A percentile compares a stretch with the other conserved stretches of the same genome.
Conservation (phyloP, 64 coral and sea anemone genomes). For the Dendronephthya gigantea region DNA sequence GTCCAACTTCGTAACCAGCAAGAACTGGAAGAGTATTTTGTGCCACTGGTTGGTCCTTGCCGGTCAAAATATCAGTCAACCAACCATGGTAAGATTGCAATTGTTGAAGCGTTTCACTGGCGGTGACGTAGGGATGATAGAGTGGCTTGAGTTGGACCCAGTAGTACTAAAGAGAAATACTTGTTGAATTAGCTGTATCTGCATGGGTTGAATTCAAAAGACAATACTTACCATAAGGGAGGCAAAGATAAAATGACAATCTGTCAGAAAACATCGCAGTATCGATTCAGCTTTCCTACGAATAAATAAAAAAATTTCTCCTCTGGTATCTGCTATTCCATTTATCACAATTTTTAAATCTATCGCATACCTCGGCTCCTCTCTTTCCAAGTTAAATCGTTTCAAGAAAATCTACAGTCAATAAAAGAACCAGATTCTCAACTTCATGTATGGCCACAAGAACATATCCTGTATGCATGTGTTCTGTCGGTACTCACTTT, state of each 20-base stretch:
- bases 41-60: background rate
- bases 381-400: too few species aligned
- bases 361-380: too few species aligned
- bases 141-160: background rate
- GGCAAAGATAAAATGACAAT: background rate
- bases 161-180: background rate
- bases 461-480: background rate
- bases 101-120: background rate
- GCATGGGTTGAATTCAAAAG: background rate
- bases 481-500: background rate
- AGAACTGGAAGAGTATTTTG: background rate
- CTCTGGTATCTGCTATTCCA: too few species aligned
- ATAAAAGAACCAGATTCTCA: too few species aligned
- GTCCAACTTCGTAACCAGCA: background rate
- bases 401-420: too few species aligned
- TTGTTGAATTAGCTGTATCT: too few species aligned
- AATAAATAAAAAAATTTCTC: background rate
- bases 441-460: too few species aligned
- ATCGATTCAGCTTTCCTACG: background rate
- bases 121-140: background rate
- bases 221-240: background rate
- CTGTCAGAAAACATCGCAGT: background rate
- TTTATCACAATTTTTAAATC: too few species aligned
- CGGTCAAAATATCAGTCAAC: background rate
- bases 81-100: background rate